A percentile compares a stretch with the other conserved stretches of the same genome.
phyloP scores from a whole-genome alignment of 2,888 invertebrate genomes.

The Mycalesis mineus region DNA sequence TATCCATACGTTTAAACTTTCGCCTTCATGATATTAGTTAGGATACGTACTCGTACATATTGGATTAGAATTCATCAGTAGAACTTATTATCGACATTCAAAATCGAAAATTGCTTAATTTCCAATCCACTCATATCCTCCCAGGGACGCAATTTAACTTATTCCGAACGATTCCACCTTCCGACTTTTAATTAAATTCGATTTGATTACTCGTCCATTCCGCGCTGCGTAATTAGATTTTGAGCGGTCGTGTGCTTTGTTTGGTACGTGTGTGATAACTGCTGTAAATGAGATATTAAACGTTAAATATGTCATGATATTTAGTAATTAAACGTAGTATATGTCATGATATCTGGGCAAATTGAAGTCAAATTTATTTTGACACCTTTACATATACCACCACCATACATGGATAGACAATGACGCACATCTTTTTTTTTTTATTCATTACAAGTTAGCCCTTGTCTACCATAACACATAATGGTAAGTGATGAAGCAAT shows the following conservation, averaged over 20 bases:
- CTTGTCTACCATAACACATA: too few species aligned
- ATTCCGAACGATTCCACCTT: constrained; percentile 19
- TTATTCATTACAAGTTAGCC: too few species aligned
- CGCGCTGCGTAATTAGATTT: constrained; percentile 23
- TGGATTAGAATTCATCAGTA: background rate
- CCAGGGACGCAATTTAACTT: constrained; percentile 26
- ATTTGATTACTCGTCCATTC: constrained; percentile 19
- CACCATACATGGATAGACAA: too few species aligned
- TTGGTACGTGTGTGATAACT: background rate
- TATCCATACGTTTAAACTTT: too few species aligned
- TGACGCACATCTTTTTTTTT: too few species aligned
- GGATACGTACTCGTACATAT: too few species aligned
- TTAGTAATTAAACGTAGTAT: background rate
- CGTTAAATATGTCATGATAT: background rate
- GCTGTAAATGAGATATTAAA: background rate
- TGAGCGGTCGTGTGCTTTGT: constrained; percentile 4
- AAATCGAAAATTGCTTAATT: background rate
- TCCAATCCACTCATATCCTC: constrained; percentile 7
- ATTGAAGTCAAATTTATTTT: too few species aligned
- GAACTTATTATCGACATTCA: background rate
- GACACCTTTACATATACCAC: too few species aligned
- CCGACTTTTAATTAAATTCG: constrained; percentile 26
- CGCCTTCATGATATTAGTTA: too few species aligned
- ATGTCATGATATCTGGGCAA: background rate
- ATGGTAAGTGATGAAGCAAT: too few species aligned